phyloP scores from a whole-genome alignment of 1,140 invertebrate genomes.

The Tachypleus tridentatus region DNA sequence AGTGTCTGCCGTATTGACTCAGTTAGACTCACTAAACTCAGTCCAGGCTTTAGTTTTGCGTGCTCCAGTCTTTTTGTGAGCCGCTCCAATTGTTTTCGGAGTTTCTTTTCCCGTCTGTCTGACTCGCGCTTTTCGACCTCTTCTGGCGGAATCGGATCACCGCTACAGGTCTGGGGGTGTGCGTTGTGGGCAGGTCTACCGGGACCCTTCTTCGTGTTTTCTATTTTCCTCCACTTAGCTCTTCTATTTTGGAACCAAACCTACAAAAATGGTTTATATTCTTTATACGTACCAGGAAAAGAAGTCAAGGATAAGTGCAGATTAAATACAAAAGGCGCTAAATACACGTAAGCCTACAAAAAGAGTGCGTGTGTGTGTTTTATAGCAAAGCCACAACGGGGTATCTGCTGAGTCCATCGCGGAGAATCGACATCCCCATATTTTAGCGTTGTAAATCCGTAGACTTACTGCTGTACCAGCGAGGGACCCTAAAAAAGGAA shows the following conservation, averaged over 20 bases:
- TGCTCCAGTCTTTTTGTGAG: conserved; percentile 66
- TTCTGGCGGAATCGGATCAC: conserved; percentile 90
- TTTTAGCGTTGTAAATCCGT: too few relatives aligned
- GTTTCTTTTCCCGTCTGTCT: conserved; percentile 57
- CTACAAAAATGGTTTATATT: conserved; percentile 42
- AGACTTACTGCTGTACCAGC: too few relatives aligned
- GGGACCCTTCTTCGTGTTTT: conserved; percentile 94
- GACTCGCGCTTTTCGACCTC: conserved; percentile 81
- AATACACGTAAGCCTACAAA: too few relatives aligned
- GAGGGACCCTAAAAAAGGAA: too few relatives aligned
- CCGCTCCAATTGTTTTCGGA: conserved; percentile 81
- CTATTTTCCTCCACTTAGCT: conserved; percentile 98
- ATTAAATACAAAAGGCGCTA: too few relatives aligned
- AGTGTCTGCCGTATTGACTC: conserved; percentile 14
- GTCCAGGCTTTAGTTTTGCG: conserved; percentile 24
- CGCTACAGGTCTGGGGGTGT: conserved; percentile 93
- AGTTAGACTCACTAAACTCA: conserved; percentile 25
- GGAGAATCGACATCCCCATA: too few relatives aligned
- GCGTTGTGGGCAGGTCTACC: conserved; percentile 96
- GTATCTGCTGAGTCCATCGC: too few relatives aligned
- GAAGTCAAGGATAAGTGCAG: too few relatives aligned
- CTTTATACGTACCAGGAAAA: too few relatives aligned
- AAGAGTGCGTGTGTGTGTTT: too few relatives aligned
- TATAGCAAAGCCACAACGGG: too few relatives aligned
- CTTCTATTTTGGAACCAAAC: conserved; percentile 99